Evolutionary conservation across 2,888 invertebrate species (phyloP).

Genomic region (Sinodicranocentrus sp.): DNA sequence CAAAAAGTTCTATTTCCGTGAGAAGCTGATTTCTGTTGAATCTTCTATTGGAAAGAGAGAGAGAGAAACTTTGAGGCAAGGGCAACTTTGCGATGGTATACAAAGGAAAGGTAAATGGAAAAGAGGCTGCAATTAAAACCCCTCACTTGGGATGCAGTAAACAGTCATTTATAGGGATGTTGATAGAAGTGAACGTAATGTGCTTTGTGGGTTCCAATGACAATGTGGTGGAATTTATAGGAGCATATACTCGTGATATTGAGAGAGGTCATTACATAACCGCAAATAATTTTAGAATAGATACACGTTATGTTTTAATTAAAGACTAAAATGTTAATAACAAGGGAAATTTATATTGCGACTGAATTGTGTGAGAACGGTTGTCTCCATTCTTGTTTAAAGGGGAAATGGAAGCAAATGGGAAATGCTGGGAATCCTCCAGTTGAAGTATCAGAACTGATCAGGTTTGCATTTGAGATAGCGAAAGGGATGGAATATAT

Average conservation of each 20-base stretch:
- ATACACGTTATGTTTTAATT: too few species aligned
- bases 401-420: background rate
- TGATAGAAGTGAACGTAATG: background rate
- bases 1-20: too few species aligned
- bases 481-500: background rate
- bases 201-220: background rate
- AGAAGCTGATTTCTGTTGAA: too few species aligned
- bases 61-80: too few species aligned
- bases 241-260: background rate
- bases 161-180: background rate
- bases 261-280: too few species aligned
- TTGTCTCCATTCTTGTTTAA: too few species aligned
- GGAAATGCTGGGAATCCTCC: background rate
- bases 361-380: background rate
- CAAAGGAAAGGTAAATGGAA: background rate
- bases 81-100: background rate
- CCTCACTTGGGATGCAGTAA: background rate
- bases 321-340: too few species aligned
- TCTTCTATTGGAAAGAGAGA: too few species aligned
- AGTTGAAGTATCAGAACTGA: background rate
- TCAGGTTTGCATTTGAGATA: background rate
- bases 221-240: background rate
- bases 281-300: too few species aligned
- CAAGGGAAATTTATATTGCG: background rate
- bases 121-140: background rate